Conservation (phyloP, 2,113 vertebrate species). For the Chinchilla lanigera region DNA sequence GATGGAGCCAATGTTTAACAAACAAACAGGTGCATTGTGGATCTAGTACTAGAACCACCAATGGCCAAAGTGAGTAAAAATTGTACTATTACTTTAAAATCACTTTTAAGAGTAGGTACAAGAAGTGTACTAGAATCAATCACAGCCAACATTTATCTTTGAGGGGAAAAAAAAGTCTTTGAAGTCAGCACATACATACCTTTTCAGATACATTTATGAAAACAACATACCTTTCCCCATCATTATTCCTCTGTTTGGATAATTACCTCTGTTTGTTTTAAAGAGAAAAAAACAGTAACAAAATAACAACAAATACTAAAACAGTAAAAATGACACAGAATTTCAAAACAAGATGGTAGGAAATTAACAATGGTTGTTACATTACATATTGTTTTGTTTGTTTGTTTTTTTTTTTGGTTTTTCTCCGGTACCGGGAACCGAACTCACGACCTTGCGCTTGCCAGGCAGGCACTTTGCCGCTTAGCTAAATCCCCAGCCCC, state of each 20-base stretch:
- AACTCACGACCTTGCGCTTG: too few relatives aligned
- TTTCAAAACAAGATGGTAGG: too few relatives aligned
- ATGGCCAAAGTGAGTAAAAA: background rate
- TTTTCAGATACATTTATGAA: slow-evolving; percentile 2
- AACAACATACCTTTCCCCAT: background rate
- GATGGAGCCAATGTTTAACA: background rate
- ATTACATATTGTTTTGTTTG: too few relatives aligned
- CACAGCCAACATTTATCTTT: slow-evolving; percentile 1
- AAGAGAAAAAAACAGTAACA: too few relatives aligned
- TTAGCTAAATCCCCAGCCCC: too few relatives aligned
- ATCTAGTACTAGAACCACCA: background rate
- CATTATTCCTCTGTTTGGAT: background rate
- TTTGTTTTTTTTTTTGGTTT: too few relatives aligned
- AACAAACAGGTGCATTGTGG: background rate
- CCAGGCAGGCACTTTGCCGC: too few relatives aligned
- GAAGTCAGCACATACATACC: background rate
- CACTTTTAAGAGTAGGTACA: background rate
- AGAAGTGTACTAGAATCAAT: background rate
- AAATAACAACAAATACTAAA: too few relatives aligned
- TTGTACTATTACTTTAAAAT: background rate
- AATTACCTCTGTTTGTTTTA: background rate
- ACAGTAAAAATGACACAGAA: too few relatives aligned
- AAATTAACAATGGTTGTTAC: too few relatives aligned
- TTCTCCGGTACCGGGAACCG: too few relatives aligned
- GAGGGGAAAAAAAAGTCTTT: background rate